Evolutionary conservation across 2,113 vertebrate species (phyloP), one percentile per base, ranked within the genome.

Genomic region (Nothobranchius kuhntae): DNA sequence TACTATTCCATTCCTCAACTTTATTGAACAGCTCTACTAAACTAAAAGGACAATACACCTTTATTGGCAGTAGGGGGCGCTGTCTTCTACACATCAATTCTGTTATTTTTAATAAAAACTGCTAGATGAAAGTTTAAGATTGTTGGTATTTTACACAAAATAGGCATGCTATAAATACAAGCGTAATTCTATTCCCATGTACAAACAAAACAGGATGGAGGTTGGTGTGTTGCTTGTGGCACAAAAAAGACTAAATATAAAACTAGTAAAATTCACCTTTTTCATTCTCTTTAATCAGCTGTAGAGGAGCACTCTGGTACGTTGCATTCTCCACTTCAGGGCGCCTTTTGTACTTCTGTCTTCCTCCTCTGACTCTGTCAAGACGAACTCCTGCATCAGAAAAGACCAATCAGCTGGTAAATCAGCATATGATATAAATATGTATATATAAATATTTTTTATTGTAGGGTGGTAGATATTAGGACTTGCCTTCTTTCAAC

Each of bases 331-430:
- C 95, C 77, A 95, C 91, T 74, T 96, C 96, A 0, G 95, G 94
- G 9, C 95, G 90, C 44, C 95, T 92, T 77, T 96, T 97, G 80
- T 97, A 97, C 75, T 97, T 97, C 84, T 97, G 96, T 24, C 96
- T 87, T 35, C 96, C 96, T 0, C 96, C 96, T 78, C 96, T 92
- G 36, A 97, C 95, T 12, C 95, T 89, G 81, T 97, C 95, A 30
- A 96, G 92, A 79, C 96, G 95, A 9, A 97, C 95, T 53, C 95
- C 95, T 97, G 53, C 30, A 75, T 52, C 13, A 42, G 9, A 63
- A 47, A 60, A 78, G 54, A 61, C 26, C 26, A 30, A 30, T 4
- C 26, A 4, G 26, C 26, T 30, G 26, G 26, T 40, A 40, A 40
- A 40, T 40, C 38, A 40, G 26, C 26, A n/a, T n/a, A n/a, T n/a